Evolutionary conservation across 2,113 vertebrate genomes (phyloP).

Genomic region (Dolichallabes microphthalmus): DNA sequence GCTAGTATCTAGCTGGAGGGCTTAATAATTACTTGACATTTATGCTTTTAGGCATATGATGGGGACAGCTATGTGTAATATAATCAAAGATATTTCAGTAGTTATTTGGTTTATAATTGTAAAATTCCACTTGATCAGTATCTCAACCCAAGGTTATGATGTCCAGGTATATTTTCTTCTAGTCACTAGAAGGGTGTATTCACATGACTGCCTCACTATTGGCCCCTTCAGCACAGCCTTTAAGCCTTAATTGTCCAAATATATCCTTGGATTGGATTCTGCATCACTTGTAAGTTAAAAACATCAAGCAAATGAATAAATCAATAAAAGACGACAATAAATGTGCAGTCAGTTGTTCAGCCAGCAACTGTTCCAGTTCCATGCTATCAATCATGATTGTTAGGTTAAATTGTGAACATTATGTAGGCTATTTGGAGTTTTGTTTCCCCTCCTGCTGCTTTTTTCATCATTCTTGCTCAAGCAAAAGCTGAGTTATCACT

Average conservation of each 20-base stretch:
- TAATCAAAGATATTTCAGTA: not conserved
- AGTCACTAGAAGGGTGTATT: not conserved
- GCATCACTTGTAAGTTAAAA: conserved; percentile 30
- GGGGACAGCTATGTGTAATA: not conserved
- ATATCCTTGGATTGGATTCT: conserved; percentile 20
- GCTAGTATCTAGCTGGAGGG: not conserved
- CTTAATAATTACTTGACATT: not conserved
- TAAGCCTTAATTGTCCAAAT: conserved; percentile 24
- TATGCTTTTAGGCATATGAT: not conserved
- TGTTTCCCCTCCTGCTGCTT: not conserved
- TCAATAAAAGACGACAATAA: conserved; percentile 29
- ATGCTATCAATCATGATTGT: conserved; percentile 21
- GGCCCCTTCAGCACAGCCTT: not conserved
- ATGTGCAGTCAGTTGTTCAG: conserved; percentile 31
- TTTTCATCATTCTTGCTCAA: not conserved
- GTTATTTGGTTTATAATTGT: not conserved
- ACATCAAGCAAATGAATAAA: conserved; percentile 30
- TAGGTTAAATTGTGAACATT: conserved; percentile 19
- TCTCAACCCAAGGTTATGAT: not conserved
- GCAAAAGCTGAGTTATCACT: not conserved
- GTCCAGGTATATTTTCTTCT: not conserved
- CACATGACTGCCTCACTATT: conserved; percentile 1
- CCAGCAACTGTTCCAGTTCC: conserved; percentile 21
- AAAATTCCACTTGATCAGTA: not conserved
- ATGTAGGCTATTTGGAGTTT: conserved; percentile 4